Percentiles rank a stretch among this genome's conserved stretches.
These are phyloP conservation scores for Pica pica DNA, from an alignment of 2,113 vertebrate species.

Conservation along the genomic window DNA sequence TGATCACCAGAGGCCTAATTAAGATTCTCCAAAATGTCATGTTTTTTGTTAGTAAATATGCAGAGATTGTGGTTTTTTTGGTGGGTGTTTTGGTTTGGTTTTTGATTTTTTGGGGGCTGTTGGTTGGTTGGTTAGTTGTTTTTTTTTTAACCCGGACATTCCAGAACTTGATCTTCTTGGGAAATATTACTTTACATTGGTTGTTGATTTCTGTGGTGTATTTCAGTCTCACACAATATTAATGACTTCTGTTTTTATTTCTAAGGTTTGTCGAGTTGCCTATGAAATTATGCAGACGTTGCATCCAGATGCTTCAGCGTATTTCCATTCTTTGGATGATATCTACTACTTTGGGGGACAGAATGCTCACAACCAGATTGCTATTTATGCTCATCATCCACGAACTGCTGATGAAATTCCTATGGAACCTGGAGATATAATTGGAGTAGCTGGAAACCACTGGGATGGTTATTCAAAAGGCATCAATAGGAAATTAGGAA, in stretches of 20 bases:
- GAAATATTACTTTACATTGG: neutral
- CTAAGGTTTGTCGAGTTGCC: conserved; percentile 94
- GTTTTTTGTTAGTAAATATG: neutral
- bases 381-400: conserved; percentile 90
- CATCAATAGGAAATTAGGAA: conserved; percentile 93
- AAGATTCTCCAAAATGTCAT: neutral
- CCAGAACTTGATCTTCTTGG: neutral
- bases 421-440: conserved; percentile 92
- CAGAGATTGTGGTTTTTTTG: neutral
- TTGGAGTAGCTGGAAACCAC: conserved; percentile 97
- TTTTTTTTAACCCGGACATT: neutral
- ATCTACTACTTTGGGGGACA: conserved; percentile 99
- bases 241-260: neutral
- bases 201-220: neutral
- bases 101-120: neutral
- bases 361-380: conserved; percentile 97
- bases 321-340: conserved; percentile 96
- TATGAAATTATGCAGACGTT: conserved; percentile 99
- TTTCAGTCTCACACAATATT: neutral
- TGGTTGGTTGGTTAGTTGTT: neutral
- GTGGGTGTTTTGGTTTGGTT: neutral
- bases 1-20: neutral
- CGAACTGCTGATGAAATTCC: conserved; percentile 91
- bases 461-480: conserved; percentile 99
- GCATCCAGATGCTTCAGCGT: conserved; percentile 93